Conservation (phyloP, 2,888 invertebrate species). For the Cataglyphis altisquamis region DNA sequence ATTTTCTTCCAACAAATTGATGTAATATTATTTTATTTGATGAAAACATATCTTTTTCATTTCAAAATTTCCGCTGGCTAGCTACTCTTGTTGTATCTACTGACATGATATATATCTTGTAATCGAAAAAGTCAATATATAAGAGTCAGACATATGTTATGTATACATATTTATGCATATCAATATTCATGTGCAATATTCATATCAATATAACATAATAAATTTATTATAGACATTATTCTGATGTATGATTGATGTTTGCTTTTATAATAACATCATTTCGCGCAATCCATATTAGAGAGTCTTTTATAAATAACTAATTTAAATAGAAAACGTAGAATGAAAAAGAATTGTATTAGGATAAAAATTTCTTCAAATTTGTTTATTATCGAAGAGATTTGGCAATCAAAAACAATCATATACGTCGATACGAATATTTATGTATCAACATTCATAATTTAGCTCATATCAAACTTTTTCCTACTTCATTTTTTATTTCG, state of each 20-base stretch:
- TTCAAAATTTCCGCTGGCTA: not conserved
- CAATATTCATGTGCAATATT: too few species aligned
- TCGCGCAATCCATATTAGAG: too few species aligned
- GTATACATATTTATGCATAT: too few species aligned
- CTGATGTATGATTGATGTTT: not conserved
- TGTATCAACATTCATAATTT: not conserved
- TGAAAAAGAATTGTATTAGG: not conserved
- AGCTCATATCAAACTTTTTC: not conserved
- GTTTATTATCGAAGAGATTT: not conserved
- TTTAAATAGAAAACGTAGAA: too few species aligned
- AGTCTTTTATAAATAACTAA: too few species aligned
- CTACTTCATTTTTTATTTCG: not conserved
- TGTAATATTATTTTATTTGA: not conserved
- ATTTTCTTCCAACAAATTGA: not conserved
- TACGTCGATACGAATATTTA: not conserved
- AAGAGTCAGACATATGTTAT: too few species aligned
- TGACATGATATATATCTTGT: not conserved
- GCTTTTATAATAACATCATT: not conserved
- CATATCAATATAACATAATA: too few species aligned
- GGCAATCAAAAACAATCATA: not conserved
- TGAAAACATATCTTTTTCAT: not conserved
- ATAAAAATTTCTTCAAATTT: not conserved
- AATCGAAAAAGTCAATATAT: not conserved
- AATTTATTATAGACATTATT: not conserved
- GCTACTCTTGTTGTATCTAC: too few species aligned